phyloP scores from a whole-genome alignment of 2,797 vertebrate genomes.

The Lepus oiostolus region DNA sequence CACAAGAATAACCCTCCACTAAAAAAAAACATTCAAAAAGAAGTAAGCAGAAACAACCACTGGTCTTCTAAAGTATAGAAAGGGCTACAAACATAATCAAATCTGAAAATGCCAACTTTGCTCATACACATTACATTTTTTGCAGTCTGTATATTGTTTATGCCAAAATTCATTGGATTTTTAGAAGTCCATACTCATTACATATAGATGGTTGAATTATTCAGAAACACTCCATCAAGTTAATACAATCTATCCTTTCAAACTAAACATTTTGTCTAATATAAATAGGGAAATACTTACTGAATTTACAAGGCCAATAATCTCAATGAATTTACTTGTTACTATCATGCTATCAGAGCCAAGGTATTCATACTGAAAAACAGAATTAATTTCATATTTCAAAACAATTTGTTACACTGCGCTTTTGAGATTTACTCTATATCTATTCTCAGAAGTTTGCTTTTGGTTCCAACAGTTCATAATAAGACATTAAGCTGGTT shows the following conservation, averaged over 20 bases:
- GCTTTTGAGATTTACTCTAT: background rate
- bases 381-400: constrained; percentile 65
- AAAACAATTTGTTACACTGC: background rate
- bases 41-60: too few species aligned
- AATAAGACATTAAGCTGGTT: constrained; percentile 32
- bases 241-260: constrained; percentile 56
- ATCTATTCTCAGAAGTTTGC: background rate
- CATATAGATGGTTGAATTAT: background rate
- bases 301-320: constrained; percentile 82
- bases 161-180: too few species aligned
- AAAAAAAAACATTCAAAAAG: too few species aligned
- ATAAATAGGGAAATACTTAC: constrained; percentile 81
- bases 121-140: too few species aligned
- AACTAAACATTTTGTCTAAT: constrained; percentile 35
- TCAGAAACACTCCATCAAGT: constrained; percentile 4
- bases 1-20: too few species aligned
- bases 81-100: too few species aligned
- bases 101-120: too few species aligned
- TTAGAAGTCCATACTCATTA: background rate
- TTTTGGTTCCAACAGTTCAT: background rate
- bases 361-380: constrained; percentile 84
- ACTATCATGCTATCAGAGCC: constrained; percentile 77
- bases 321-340: constrained; percentile 79
- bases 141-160: too few species aligned
- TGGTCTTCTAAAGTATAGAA: too few species aligned